These are phyloP conservation scores for Jaculus jaculus DNA, from an alignment of 2,113 vertebrate species.

Conservation along the genomic window DNA sequence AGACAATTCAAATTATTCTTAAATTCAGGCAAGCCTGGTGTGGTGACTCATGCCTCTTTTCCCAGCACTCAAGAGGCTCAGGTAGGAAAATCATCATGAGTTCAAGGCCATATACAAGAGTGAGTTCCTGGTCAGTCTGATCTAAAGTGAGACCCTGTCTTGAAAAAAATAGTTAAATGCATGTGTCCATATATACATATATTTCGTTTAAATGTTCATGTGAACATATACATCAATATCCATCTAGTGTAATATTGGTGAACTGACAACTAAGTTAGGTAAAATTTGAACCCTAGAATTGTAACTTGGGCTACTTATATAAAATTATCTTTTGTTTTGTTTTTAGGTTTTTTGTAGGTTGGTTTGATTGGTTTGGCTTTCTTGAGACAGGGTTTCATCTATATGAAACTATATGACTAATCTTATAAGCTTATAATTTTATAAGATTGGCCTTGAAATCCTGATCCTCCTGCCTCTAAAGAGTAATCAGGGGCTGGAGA, in stretches of 20 bases:
- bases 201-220: neutral
- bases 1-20: conserved; percentile 46
- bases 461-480: neutral
- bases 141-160: too few species aligned
- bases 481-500: neutral
- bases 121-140: too few species aligned
- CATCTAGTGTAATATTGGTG: neutral
- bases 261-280: neutral
- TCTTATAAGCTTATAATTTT: too few species aligned
- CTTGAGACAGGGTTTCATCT: too few species aligned
- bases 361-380: too few species aligned
- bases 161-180: conserved; percentile 10
- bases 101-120: too few species aligned
- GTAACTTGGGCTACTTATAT: conserved; percentile 25
- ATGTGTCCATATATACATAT: neutral
- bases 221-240: neutral
- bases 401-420: too few species aligned
- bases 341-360: neutral
- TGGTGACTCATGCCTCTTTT: neutral
- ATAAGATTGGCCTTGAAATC: neutral
- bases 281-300: neutral
- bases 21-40: neutral
- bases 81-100: too few species aligned
- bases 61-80: too few species aligned
- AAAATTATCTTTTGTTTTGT: neutral